These are phyloP conservation scores for Onychomys arenicola DNA, from an alignment of 2,797 vertebrate genomes.

Conservation along the genomic window DNA sequence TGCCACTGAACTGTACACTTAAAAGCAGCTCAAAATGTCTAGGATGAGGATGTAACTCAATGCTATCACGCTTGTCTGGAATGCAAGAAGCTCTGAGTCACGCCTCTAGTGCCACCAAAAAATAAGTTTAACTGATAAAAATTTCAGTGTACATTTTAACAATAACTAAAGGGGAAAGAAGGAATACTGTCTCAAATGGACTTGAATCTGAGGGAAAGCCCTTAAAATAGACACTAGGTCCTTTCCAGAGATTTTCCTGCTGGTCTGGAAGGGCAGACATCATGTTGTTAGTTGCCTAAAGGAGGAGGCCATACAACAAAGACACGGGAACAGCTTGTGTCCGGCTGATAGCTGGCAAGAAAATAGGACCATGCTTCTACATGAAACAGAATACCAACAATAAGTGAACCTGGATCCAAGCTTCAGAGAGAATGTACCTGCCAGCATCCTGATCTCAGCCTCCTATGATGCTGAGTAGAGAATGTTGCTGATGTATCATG, in stretches of 20 bases:
- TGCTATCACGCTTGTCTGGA: neutral
- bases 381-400: neutral
- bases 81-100: neutral
- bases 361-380: neutral
- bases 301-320: neutral
- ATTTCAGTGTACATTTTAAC: neutral
- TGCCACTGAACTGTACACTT: neutral
- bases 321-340: neutral
- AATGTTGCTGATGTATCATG: neutral
- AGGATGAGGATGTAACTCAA: no score
- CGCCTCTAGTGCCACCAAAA: neutral
- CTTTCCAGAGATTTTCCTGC: neutral
- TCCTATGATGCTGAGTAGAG: neutral
- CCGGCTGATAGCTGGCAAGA: neutral
- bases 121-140: neutral
- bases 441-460: neutral
- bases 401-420: neutral
- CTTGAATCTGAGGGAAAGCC: neutral
- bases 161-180: neutral
- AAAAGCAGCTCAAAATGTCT: neutral
- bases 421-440: neutral
- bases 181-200: neutral
- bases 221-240: neutral
- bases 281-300: neutral
- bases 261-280: neutral